Conservation (phyloP, 2,888 invertebrate species). For the Nematopogon swammerdamellus region DNA sequence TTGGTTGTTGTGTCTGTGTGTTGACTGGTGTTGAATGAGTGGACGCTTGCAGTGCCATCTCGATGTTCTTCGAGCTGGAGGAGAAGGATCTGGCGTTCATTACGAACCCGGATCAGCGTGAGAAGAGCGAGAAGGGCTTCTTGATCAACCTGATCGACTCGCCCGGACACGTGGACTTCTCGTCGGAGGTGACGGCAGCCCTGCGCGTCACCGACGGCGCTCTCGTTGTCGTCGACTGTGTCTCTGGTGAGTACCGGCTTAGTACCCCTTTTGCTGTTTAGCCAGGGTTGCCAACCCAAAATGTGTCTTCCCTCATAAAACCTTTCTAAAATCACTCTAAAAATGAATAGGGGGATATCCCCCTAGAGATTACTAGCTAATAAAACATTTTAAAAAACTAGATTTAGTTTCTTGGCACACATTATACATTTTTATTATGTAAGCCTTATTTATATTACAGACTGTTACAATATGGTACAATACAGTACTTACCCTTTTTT, state of each 20-base stretch:
- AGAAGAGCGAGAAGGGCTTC: conserved; percentile 91
- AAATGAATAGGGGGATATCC: no score
- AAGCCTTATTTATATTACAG: no score
- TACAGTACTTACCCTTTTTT: no score
- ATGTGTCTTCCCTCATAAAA: no score
- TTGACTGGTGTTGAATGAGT: no score
- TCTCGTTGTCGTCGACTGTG: conserved; percentile 99
- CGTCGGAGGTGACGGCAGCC: conserved; percentile 99
- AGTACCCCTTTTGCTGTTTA: conserved; percentile 16
- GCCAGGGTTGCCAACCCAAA: conserved; percentile 17
- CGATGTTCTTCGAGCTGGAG: conserved; percentile 97
- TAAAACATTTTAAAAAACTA: no score
- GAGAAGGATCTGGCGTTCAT: conserved; percentile 95
- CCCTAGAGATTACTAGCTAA: no score
- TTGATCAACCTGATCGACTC: conserved; percentile 99
- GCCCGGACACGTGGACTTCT: conserved; percentile 99
- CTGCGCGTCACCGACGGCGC: conserved; percentile 99
- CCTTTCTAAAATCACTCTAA: no score
- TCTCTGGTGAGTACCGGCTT: conserved; percentile 91
- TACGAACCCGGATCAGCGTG: conserved; percentile 85
- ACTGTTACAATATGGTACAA: no score
- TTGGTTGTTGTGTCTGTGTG: no score
- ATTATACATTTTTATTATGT: no score
- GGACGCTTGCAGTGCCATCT: conserved; percentile 82
- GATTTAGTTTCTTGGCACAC: no score